These are phyloP conservation scores for Rhodeus uyekii DNA, from an alignment of 2,797 vertebrate species.

Conservation along the genomic window DNA sequence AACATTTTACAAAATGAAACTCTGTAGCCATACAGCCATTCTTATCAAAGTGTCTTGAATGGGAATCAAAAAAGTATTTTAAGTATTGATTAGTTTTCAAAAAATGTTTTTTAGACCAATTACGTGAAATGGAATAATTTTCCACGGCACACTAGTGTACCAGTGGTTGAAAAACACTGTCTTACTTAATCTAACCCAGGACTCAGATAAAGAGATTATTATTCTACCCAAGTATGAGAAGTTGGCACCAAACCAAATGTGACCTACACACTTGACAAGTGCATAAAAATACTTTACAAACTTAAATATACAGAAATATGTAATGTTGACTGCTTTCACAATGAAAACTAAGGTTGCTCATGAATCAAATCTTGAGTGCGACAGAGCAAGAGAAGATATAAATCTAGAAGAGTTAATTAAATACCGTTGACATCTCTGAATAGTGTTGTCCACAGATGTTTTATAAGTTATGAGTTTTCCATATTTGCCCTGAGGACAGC, in stretches of 20 bases:
- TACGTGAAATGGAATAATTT: too few relatives aligned
- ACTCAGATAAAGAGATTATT: too few relatives aligned
- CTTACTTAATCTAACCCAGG: neutral
- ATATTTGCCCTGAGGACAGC: slow-evolving; percentile 1
- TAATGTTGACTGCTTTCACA: neutral
- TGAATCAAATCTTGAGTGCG: neutral
- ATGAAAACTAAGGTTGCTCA: neutral
- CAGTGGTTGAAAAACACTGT: too few relatives aligned
- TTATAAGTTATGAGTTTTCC: slow-evolving; percentile 31
- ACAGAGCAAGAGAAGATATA: neutral
- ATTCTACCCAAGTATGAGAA: neutral
- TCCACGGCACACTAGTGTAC: too few relatives aligned
- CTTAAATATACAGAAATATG: neutral
- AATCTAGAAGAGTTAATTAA: slow-evolving; percentile 32
- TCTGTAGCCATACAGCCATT: too few relatives aligned
- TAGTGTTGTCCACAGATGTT: slow-evolving; percentile 17
- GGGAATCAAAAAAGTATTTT: too few relatives aligned
- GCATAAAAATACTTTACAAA: neutral
- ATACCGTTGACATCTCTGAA: slow-evolving; percentile 21
- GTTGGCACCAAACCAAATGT: neutral
- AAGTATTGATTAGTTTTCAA: too few relatives aligned
- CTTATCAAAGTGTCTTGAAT: too few relatives aligned
- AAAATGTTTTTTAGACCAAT: too few relatives aligned
- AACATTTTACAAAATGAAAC: too few relatives aligned
- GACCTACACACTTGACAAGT: neutral